phyloP scores from a whole-genome alignment of 2,888 invertebrate genomes.

The Podotricha telesiphe region DNA sequence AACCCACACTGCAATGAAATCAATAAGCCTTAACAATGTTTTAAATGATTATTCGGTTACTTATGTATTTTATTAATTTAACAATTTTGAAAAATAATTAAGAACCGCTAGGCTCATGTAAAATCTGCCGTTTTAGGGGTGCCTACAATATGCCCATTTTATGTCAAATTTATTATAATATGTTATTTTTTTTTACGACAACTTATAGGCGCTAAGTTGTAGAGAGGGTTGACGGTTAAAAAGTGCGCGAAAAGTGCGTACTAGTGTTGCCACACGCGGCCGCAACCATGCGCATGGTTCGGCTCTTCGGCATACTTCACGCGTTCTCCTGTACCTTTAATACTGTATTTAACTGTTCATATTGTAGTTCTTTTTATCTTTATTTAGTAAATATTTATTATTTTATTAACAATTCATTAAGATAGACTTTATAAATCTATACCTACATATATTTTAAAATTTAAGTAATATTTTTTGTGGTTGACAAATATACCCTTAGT shows the following conservation, averaged over 20 bases:
- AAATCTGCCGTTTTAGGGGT: slow-evolving; percentile 43
- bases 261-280: slow-evolving; percentile 73
- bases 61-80: not conserved
- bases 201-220: slow-evolving; percentile 77
- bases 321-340: slow-evolving; percentile 29
- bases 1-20: not conserved
- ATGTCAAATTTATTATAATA: slow-evolving; percentile 59
- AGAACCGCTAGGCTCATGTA: not conserved
- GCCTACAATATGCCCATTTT: slow-evolving; percentile 59
- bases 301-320: slow-evolving; percentile 36
- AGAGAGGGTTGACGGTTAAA: slow-evolving; percentile 65
- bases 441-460: not conserved
- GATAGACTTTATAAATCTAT: not conserved
- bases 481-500: not conserved
- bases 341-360: slow-evolving; percentile 20
- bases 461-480: not conserved
- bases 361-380: not conserved
- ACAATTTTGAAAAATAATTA: slow-evolving; percentile 16
- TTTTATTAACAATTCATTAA: not conserved
- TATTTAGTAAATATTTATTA: not conserved
- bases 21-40: not conserved
- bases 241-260: slow-evolving; percentile 64
- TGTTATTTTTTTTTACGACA: slow-evolving; percentile 69
- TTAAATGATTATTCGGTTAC: not conserved
- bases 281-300: slow-evolving; percentile 59